These are phyloP conservation scores for Drosophila hydei DNA, from an alignment of 1,140 invertebrate species.

Conservation along the genomic window DNA sequence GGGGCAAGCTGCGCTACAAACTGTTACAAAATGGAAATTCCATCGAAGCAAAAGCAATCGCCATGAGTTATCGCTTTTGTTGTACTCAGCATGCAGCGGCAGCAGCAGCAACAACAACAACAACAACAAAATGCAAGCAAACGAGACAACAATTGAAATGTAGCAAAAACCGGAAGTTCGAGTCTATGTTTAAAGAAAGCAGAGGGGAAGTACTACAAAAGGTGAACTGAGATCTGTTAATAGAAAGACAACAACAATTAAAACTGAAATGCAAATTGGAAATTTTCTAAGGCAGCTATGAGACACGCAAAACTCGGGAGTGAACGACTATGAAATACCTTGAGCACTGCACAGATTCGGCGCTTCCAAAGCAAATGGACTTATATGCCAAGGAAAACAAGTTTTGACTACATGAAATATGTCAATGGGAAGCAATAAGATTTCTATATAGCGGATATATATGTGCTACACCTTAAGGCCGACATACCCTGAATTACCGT, in stretches of 20 bases:
- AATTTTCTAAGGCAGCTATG: neutral
- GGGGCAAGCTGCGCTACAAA: constrained; percentile 54
- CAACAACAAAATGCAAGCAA: constrained; percentile 18
- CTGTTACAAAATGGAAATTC: constrained; percentile 78
- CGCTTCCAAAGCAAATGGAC: no score
- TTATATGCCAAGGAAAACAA: no score
- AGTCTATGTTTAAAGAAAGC: constrained; percentile 29
- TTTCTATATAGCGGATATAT: no score
- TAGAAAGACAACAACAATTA: constrained; percentile 11
- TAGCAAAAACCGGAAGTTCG: constrained; percentile 30
- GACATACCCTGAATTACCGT: no score
- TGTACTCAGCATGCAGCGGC: neutral
- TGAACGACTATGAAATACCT: neutral
- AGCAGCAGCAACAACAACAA: neutral
- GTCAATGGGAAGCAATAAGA: no score
- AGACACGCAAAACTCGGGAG: no score
- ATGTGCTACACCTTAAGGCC: no score
- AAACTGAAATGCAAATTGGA: constrained; percentile 3
- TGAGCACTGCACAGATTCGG: no score
- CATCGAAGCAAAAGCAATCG: constrained; percentile 71
- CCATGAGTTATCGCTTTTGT: constrained; percentile 44
- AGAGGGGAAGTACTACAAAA: constrained; percentile 17
- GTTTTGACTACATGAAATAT: no score
- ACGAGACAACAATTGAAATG: constrained; percentile 42
- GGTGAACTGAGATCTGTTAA: constrained; percentile 3